These are phyloP conservation scores for Amia ocellicauda DNA, from an alignment of 2,113 vertebrate species.

Conservation along the genomic window DNA sequence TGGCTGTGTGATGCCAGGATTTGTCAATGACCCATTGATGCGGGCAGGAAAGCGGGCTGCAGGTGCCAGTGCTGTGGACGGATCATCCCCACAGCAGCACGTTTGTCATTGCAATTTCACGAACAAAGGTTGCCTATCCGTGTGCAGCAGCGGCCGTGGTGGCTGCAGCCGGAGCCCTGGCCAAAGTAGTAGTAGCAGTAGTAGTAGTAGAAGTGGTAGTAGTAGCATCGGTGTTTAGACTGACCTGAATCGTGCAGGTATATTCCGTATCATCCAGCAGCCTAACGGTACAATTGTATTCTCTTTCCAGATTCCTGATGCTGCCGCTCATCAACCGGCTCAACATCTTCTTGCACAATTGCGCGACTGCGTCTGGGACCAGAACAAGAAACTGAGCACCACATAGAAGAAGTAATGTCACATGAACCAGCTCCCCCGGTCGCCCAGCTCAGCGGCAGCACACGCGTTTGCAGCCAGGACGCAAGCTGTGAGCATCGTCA, in stretches of 20 bases:
- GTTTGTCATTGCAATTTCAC: slow-evolving; percentile 24
- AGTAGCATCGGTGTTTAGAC: slow-evolving; percentile 26
- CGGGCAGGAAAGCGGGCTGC: slow-evolving; percentile 24
- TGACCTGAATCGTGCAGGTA: slow-evolving; percentile 91
- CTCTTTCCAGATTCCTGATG: slow-evolving; percentile 91
- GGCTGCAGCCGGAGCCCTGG: slow-evolving; percentile 18
- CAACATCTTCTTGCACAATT: slow-evolving; percentile 83
- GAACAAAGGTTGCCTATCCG: slow-evolving; percentile 25
- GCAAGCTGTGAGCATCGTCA: slow-evolving; percentile 46
- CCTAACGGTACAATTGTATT: slow-evolving; percentile 91
- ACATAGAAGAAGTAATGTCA: slow-evolving; percentile 56
- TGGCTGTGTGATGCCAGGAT: too few species aligned
- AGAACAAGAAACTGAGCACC: slow-evolving; percentile 62
- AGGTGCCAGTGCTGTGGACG: slow-evolving; percentile 25
- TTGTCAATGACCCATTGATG: not conserved
- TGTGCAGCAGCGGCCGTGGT: slow-evolving; percentile 14
- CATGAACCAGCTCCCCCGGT: slow-evolving; percentile 50
- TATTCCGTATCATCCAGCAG: slow-evolving; percentile 96
- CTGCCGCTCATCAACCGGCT: slow-evolving; percentile 94
- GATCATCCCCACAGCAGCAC: slow-evolving; percentile 23
- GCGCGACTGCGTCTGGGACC: slow-evolving; percentile 58
- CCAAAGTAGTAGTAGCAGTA: too few species aligned
- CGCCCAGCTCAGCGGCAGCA: slow-evolving; percentile 39
- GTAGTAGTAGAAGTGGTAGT: too few species aligned
- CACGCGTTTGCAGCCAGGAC: slow-evolving; percentile 35